A percentile compares a stretch with the other conserved stretches of the same genome.
These are phyloP conservation scores for Mesochorus sp. DNA, from an alignment of 2,888 invertebrate genomes.

Conservation along the genomic window DNA sequence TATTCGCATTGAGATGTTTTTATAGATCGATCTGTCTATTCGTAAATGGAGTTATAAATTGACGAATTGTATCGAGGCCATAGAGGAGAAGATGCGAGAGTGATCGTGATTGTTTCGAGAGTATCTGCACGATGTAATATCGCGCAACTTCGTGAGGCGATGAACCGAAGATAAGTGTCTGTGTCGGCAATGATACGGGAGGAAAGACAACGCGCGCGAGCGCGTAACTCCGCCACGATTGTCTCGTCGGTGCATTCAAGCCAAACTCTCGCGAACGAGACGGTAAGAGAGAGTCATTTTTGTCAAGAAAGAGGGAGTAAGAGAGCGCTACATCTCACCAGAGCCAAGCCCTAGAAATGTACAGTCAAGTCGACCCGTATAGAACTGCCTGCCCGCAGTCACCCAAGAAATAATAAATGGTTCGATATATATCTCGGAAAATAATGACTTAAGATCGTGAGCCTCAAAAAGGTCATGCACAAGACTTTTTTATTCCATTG, in stretches of 20 bases:
- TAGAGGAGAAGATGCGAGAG: background rate
- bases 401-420: background rate
- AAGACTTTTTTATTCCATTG: background rate
- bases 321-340: background rate
- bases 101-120: background rate
- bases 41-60: background rate
- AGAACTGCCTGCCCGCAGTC: slow-evolving; percentile 2
- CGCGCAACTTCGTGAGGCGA: slow-evolving; percentile 31
- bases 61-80: slow-evolving; percentile 10
- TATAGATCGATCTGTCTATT: background rate
- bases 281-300: background rate
- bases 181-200: slow-evolving; percentile 44
- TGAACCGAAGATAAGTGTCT: slow-evolving; percentile 48
- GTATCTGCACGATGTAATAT: background rate
- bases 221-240: slow-evolving; percentile 8
- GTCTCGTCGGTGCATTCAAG: background rate
- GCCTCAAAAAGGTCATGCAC: background rate
- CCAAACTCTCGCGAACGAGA: background rate
- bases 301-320: background rate
- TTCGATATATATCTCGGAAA: too few species aligned
- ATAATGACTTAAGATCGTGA: slow-evolving; percentile 4
- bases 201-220: slow-evolving; percentile 26
- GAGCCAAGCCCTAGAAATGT: background rate
- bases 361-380: background rate
- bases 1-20: background rate